These are phyloP conservation scores for Sphyrna mokarran DNA, from an alignment of 2,113 vertebrate genomes.

Conservation along the genomic window DNA sequence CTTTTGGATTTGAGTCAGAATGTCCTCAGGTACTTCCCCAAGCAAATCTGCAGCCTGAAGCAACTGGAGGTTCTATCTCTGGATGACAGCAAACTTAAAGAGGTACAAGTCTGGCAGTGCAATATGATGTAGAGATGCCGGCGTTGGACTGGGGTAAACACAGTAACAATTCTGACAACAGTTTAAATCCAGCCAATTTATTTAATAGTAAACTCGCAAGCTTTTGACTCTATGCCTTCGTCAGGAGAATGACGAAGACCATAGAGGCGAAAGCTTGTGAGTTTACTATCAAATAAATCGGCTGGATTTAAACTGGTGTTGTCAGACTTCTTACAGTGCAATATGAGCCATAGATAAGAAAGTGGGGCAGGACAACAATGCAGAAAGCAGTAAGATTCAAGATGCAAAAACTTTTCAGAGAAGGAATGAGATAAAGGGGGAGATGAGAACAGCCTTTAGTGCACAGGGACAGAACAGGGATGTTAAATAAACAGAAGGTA, in stretches of 20 bases:
- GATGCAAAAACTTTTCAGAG: not conserved
- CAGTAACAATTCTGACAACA: too few species aligned
- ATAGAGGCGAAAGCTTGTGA: too few species aligned
- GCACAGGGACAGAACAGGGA: not conserved
- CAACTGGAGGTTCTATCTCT: slow-evolving; percentile 49
- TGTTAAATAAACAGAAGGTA: not conserved
- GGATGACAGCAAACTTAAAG: slow-evolving; percentile 50
- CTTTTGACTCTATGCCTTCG: too few species aligned
- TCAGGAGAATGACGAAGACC: too few species aligned
- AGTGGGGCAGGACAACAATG: not conserved
- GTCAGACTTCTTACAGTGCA: too few species aligned
- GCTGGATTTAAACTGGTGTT: too few species aligned
- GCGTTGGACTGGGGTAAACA: too few species aligned
- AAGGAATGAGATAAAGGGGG: not conserved
- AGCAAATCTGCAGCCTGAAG: slow-evolving; percentile 42
- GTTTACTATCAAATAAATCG: too few species aligned
- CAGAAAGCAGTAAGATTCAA: not conserved
- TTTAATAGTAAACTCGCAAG: too few species aligned
- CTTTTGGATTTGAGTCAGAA: slow-evolving; percentile 52
- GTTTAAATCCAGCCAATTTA: too few species aligned
- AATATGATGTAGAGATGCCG: not conserved
- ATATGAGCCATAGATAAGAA: too few species aligned
- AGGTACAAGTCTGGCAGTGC: slow-evolving; percentile 45
- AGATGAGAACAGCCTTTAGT: not conserved
- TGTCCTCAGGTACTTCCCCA: slow-evolving; percentile 41